Conservation (phyloP, 1,140 invertebrate species). For the Lysiphlebus fabarum region DNA sequence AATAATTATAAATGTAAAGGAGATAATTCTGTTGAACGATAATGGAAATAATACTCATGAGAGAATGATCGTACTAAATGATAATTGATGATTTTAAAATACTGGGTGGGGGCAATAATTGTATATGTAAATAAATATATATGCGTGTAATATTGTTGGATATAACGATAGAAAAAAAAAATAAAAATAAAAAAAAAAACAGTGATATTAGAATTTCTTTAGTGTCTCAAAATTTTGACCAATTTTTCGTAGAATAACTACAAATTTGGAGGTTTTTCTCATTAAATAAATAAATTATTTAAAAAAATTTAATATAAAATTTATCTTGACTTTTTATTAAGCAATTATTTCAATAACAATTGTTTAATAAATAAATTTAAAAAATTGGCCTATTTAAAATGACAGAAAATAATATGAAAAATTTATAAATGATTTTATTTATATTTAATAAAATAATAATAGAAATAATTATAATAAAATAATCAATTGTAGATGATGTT, state of each 20-base stretch:
- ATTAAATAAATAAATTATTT: conserved; percentile 15
- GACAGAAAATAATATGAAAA: no score
- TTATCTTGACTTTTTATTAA: background rate
- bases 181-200: conserved; percentile 8
- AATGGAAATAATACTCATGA: conserved; percentile 24
- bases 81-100: conserved; percentile 25
- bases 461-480: background rate
- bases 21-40: conserved; percentile 32
- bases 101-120: conserved; percentile 23
- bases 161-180: background rate
- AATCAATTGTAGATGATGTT: background rate
- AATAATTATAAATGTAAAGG: conserved; percentile 27
- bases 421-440: no score
- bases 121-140: conserved; percentile 23
- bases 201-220: conserved; percentile 21
- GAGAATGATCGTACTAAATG: conserved; percentile 3
- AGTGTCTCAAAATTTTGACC: conserved; percentile 21
- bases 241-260: conserved; percentile 18
- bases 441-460: background rate
- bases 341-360: background rate
- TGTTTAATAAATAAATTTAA: no score
- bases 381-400: no score
- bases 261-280: conserved; percentile 12
- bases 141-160: conserved; percentile 1
- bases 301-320: conserved; percentile 10